These are phyloP conservation scores for Carassius auratus DNA, from an alignment of 2,113 vertebrate genomes.

Conservation along the genomic window DNA sequence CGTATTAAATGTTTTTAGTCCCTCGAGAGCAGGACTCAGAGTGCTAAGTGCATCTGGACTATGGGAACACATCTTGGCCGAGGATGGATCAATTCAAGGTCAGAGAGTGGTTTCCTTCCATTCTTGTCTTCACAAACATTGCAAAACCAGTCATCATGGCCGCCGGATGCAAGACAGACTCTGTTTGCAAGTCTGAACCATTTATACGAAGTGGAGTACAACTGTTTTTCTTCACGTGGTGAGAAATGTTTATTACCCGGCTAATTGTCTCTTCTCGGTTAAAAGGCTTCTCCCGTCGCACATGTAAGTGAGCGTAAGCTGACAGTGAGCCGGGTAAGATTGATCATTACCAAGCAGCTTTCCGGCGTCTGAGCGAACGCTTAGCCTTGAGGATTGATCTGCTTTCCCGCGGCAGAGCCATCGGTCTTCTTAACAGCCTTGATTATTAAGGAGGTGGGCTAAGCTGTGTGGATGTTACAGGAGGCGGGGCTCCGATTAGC, in stretches of 20 bases:
- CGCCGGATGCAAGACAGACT: not conserved
- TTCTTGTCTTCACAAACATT: constrained; percentile 12
- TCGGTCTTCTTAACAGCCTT: constrained; percentile 60
- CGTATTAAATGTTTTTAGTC: constrained; percentile 51
- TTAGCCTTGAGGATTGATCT: constrained; percentile 49
- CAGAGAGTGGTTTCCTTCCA: constrained; percentile 39
- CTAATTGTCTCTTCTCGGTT: constrained; percentile 16
- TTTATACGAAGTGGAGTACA: not conserved
- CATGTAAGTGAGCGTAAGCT: constrained; percentile 18
- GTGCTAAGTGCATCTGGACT: constrained; percentile 44
- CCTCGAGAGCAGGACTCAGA: constrained; percentile 31
- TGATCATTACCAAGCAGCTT: constrained; percentile 42
- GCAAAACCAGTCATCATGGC: not conserved
- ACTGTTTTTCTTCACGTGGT: not conserved
- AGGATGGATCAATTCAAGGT: constrained; percentile 46
- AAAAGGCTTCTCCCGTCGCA: not conserved
- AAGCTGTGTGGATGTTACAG: constrained; percentile 50
- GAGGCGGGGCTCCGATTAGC: constrained; percentile 26
- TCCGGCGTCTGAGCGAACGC: constrained; percentile 41
- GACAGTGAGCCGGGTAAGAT: constrained; percentile 33
- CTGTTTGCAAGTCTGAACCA: not conserved
- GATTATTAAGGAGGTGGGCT: constrained; percentile 58
- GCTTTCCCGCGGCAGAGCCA: constrained; percentile 57
- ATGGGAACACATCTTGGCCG: constrained; percentile 41
- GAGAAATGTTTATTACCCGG: constrained; percentile 5